These are phyloP conservation scores for Bos taurus DNA, from an alignment of 2,113 vertebrate species.

Conservation along the genomic window ARS-UCD2.0 NC_037330.1:48018501-48019000, in stretches of 20 bases:
- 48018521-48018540: conserved; percentile 61
- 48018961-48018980: background rate
- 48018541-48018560: conserved; percentile 61
- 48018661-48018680: conserved; percentile 66
- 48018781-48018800: conserved; percentile 77
- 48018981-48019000: accelerated
- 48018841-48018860: conserved; percentile 50
- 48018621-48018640: conserved; percentile 33
- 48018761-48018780: conserved; percentile 56
- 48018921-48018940: background rate
- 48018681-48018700: conserved; percentile 69
- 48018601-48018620: conserved; percentile 68
- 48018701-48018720: conserved; percentile 53
- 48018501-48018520: conserved; percentile 47
- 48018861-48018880: conserved; percentile 42
- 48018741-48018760: conserved; percentile 56
- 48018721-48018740: conserved; percentile 55
- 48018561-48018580: conserved; percentile 58
- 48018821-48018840: conserved; percentile 32
- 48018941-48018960: background rate
- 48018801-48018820: conserved; percentile 54
- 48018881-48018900: background rate
- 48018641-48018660: conserved; percentile 77
- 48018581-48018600: conserved; percentile 71
- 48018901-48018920: conserved; percentile 5